phyloP scores from a whole-genome alignment of 2,797 vertebrate species.

The Pangasius sanitwongsei region DNA sequence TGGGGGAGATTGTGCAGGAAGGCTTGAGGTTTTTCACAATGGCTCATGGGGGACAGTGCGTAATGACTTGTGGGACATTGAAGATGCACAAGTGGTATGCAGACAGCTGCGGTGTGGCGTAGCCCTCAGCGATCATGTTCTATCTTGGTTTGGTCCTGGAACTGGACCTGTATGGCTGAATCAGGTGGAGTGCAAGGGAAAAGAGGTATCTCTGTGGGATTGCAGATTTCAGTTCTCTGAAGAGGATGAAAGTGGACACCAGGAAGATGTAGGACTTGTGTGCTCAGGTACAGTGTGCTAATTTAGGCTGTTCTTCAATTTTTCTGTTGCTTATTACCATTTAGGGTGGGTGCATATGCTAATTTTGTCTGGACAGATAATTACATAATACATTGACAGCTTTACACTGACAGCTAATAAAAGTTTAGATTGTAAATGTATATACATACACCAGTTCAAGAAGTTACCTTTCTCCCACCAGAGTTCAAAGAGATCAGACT shows the following conservation, averaged over 20 bases:
- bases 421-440: not conserved
- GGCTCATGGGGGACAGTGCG: constrained; percentile 42
- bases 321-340: not conserved
- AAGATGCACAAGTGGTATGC: constrained; percentile 1
- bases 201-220: not conserved
- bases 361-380: not conserved
- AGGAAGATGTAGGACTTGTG: constrained; percentile 45
- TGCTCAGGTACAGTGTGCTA: not conserved
- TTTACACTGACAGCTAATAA: not conserved
- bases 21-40: constrained; percentile 40
- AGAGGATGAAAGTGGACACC: constrained; percentile 43
- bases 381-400: not conserved
- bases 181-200: constrained; percentile 42
- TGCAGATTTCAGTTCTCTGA: constrained; percentile 35
- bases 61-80: constrained; percentile 18
- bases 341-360: not conserved
- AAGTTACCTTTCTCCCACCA: not conserved
- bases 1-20: constrained; percentile 40
- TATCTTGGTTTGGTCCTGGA: constrained; percentile 15
- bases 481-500: constrained; percentile 30
- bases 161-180: constrained; percentile 48
- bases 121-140: not conserved
- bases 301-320: not conserved
- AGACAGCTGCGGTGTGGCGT: not conserved
- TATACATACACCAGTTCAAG: not conserved